Conservation (phyloP, 2,797 vertebrate species). For the Artibeus jamaicensis region DNA sequence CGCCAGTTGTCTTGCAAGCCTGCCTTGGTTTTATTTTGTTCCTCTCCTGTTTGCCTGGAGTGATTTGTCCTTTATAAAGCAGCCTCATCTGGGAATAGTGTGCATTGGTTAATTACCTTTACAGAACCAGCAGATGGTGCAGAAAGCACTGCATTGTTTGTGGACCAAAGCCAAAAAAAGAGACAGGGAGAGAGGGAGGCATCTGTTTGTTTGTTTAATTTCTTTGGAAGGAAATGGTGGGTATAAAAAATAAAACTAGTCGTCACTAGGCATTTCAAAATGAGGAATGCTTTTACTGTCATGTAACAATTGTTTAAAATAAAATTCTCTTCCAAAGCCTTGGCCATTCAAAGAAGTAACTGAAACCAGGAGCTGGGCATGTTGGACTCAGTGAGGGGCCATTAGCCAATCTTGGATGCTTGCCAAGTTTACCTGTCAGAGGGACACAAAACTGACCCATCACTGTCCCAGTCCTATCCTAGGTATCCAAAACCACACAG, state of each 20-base stretch:
- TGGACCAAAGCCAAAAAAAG: slow-evolving; percentile 66
- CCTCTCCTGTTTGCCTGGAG: slow-evolving; percentile 16
- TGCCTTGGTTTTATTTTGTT: neutral
- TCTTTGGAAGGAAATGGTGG: slow-evolving; percentile 71
- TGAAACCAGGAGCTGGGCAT: neutral
- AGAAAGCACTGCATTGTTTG: slow-evolving; percentile 76
- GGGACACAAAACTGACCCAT: neutral
- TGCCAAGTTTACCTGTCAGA: slow-evolving; percentile 20
- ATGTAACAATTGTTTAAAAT: slow-evolving; percentile 74
- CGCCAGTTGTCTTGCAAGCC: neutral
- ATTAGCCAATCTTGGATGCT: neutral
- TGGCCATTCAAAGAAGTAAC: neutral
- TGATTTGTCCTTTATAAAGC: slow-evolving; percentile 64
- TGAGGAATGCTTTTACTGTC: slow-evolving; percentile 35
- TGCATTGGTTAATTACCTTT: slow-evolving; percentile 83
- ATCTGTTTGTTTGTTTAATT: slow-evolving; percentile 86
- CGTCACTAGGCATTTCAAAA: slow-evolving; percentile 72
- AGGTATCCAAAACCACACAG: neutral
- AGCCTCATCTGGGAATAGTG: slow-evolving; percentile 78
- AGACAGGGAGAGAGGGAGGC: slow-evolving; percentile 71
- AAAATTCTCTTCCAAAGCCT: slow-evolving; percentile 52
- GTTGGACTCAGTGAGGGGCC: neutral
- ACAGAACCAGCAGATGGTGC: slow-evolving; percentile 83
- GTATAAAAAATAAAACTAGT: slow-evolving; percentile 80
- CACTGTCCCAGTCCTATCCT: neutral